Evolutionary conservation across 2,113 vertebrate species (phyloP), one percentile per base, ranked within the genome.

Genomic region (Bubo blakistoni): DNA sequence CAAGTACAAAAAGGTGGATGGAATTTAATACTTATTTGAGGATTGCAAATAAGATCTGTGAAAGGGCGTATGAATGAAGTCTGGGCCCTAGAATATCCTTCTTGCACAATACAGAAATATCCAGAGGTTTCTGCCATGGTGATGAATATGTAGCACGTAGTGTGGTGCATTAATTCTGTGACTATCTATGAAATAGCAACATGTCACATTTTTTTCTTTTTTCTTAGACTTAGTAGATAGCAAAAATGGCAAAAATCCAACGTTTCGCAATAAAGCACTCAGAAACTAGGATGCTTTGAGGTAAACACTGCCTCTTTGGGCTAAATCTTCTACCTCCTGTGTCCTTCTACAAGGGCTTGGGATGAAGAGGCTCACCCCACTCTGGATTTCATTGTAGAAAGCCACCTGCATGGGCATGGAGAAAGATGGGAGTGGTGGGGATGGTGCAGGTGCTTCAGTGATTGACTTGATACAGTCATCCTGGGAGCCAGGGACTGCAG

Each of bases 211-310:
- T 54, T 78, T 80, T 36, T 16, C 3, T 46, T 70, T 55, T 32
- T 44, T 54, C 11, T 74, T 49, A 36, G 16, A 71, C 7, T 58
- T 66, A 58, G 9, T 51, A 51, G 16, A 13, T 52, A 66, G 11
- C 8, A 73, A 82, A 70, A 76, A 46, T 58, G 15, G 20, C 7
- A 40, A 73, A 90, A 86, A n/a, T 13, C 4, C 7, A 17, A 74
- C 0, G 0, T 70, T 92, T 92, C 5, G 2, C 13, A 42, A 13
- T 36, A 72, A 92, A 72, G 3, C 4, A 36, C 25, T 70, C 1
- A 2, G 66, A 90, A 91, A 92, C 84, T 47, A 63, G 11, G 44
- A 55, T 55, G 19, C 18, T 78, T 80, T 46, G 24, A 81, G 16
- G 18, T 73, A 46, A 91, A 58, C 0, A 2, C 86, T 83, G 6